Conservation (phyloP, 2,113 vertebrate genomes). For the Menura novaehollandiae region DNA sequence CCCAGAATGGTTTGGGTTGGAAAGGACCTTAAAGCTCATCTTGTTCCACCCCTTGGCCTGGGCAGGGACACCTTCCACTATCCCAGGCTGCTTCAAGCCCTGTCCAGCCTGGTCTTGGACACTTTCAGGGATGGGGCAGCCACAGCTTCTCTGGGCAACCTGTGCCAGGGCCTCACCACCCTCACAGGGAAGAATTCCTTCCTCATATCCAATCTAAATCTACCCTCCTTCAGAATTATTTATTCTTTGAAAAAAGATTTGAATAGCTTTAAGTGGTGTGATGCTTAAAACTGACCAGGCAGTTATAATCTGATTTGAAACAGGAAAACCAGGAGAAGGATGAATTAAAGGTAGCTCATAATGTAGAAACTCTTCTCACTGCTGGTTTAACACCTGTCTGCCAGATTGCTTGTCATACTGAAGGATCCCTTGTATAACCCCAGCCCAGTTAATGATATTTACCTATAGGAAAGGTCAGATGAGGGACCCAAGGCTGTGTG, state of each 20-base stretch:
- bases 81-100: not conserved
- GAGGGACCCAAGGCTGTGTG: not conserved
- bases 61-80: not conserved
- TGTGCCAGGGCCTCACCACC: not conserved
- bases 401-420: not conserved
- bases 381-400: not conserved
- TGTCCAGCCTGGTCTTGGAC: rapidly evolving
- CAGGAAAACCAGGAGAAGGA: not conserved
- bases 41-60: not conserved
- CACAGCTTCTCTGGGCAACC: not conserved
- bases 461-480: not conserved
- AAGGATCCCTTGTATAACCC: not conserved
- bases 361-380: not conserved
- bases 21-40: not conserved
- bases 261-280: not conserved
- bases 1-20: not conserved
- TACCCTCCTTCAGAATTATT: not conserved
- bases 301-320: not conserved
- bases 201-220: too few relatives aligned
- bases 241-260: not conserved
- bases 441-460: not conserved
- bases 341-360: not conserved
- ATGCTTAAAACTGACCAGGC: not conserved
- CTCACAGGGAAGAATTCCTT: not conserved
- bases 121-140: not conserved